Conservation (phyloP, 2,113 vertebrate species). For the Ivindomyrus marchei region DNA sequence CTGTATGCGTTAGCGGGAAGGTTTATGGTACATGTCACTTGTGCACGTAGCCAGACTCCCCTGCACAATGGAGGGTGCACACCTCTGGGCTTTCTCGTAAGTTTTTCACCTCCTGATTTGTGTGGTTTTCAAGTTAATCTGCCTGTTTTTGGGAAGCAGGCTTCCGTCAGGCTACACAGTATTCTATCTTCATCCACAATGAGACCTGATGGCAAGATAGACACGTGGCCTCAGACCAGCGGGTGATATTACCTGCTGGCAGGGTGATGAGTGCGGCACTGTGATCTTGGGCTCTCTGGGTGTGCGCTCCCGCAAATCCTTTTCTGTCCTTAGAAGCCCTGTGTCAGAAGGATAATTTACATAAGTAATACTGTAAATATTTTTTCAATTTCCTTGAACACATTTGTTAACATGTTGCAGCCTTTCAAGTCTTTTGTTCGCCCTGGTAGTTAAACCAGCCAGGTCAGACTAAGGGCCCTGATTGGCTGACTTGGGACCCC, state of each 20-base stretch:
- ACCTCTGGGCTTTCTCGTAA: not conserved
- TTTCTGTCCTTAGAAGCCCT: not conserved
- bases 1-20: not conserved
- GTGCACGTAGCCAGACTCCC: not conserved
- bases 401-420: not conserved
- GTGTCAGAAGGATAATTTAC: not conserved
- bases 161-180: not conserved
- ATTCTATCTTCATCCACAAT: not conserved
- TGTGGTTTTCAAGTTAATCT: not conserved
- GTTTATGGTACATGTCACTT: not conserved
- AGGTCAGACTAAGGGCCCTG: not conserved
- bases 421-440: not conserved
- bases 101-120: not conserved
- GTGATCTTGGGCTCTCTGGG: not conserved
- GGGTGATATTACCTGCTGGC: not conserved
- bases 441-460: not conserved
- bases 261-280: not conserved
- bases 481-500: not conserved
- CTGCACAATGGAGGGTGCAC: not conserved
- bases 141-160: not conserved
- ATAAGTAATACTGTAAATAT: not conserved
- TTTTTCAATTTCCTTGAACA: not conserved
- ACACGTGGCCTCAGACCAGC: not conserved
- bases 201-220: not conserved
- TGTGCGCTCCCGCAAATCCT: not conserved